Conservation (phyloP, 2,113 vertebrate genomes). For the Leptobrachium leishanense region DNA sequence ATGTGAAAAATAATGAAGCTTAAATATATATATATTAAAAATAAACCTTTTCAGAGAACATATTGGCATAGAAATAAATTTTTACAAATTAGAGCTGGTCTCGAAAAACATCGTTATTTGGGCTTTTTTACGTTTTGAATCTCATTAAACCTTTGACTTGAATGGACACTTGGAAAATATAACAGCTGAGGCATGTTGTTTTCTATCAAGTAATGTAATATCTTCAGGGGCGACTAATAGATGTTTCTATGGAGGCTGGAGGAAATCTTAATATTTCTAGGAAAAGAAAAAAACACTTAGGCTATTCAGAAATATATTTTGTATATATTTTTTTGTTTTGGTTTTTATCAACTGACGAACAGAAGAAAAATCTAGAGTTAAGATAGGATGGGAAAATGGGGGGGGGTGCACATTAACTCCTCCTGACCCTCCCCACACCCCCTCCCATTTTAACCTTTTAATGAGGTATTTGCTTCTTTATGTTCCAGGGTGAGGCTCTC, state of each 20-base stretch:
- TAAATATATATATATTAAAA: background rate
- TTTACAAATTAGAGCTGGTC: slow-evolving; percentile 33
- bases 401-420: too few species aligned
- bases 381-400: too few species aligned
- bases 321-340: background rate
- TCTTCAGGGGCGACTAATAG: slow-evolving; percentile 25
- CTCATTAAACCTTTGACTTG: slow-evolving; percentile 25
- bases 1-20: slow-evolving; percentile 3
- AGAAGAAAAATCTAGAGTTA: background rate
- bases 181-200: slow-evolving; percentile 8
- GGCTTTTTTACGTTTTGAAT: slow-evolving; percentile 27
- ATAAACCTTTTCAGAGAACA: background rate
- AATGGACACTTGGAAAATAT: slow-evolving; percentile 11
- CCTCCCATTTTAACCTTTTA: too few species aligned
- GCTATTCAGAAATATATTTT: background rate
- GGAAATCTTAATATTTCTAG: slow-evolving; percentile 16
- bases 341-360: background rate
- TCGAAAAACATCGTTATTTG: slow-evolving; percentile 35
- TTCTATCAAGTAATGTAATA: slow-evolving; percentile 29
- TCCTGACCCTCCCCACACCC: too few species aligned
- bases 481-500: too few species aligned
- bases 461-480: too few species aligned
- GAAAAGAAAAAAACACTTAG: background rate
- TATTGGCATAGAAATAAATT: slow-evolving; percentile 19
- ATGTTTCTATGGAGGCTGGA: slow-evolving; percentile 28